Base-by-base conservation (phyloP, 1,140 invertebrate genomes). In the Pachypsylla venusta region DNA sequence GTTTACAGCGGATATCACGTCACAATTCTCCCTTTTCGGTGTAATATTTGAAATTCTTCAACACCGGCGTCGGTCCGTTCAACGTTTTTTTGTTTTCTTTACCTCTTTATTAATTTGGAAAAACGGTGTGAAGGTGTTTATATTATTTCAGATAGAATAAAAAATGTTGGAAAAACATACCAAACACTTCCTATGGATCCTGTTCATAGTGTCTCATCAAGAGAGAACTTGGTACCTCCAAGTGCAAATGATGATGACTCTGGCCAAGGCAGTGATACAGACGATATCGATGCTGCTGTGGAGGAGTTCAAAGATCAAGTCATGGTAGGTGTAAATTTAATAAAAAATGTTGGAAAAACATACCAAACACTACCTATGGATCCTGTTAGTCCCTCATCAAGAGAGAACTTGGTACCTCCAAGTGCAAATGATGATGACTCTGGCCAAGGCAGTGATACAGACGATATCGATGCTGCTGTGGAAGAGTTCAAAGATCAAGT, bases 251-350 rank as follows among this genome's bases (percentile, higher is more conserved):
- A 48, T 5, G 42, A 48, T 7, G 42, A 48, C 22, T 48, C 42
- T 7, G 42, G 42, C 16, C 42, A 48, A 22, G 42, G 42, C 42
- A 48, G 42, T 19, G 42, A 48, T 22, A 48, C 42, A 5, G 42
- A 48, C 42, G n/a, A n/a, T n/a, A 48, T 48, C 4, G 42, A 48
- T 22, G 42, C 42, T 10, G 42, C 42, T 3, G 42, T 48, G 42
- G 42, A 48, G 42, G 42, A 48, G 42, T 48, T 48, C 16, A 5
- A 22, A 19, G 42, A 48, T 48, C 42, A 48, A 19, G 42, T 48
- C 42, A 48, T 48, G 42, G 42, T 48, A 48, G 16, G 42, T 48
- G n/a, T n/a, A n/a, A n/a, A n/a, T n/a, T n/a, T n/a, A n/a, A n/a
- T n/a, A n/a, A n/a, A n/a, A n/a, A n/a, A n/a, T n/a, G n/a, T n/a